phyloP scores from a whole-genome alignment of 2,113 vertebrate species.

The Brevimyrus niger region DNA sequence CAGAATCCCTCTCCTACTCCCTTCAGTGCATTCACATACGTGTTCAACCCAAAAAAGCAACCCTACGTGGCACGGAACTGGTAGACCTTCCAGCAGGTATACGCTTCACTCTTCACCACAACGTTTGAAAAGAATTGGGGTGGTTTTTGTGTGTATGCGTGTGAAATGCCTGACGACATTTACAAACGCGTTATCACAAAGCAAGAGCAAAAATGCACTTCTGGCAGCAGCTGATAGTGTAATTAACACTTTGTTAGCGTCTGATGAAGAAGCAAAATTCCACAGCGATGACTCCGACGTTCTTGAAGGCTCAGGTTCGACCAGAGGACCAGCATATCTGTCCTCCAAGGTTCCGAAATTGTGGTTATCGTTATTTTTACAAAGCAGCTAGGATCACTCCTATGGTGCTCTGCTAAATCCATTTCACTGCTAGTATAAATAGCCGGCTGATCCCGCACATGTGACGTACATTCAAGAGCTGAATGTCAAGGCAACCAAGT shows the following conservation, averaged over 20 bases:
- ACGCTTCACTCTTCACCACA: not conserved
- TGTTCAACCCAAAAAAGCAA: not conserved
- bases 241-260: not conserved
- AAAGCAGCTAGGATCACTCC: not conserved
- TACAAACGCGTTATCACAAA: not conserved
- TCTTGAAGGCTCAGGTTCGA: not conserved
- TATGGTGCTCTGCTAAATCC: not conserved
- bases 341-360: not conserved
- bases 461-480: conserved; percentile 19
- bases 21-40: not conserved
- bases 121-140: not conserved
- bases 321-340: not conserved
- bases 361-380: not conserved
- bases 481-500: not conserved
- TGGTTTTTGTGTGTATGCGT: not conserved
- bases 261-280: not conserved
- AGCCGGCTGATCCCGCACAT: conserved; percentile 5
- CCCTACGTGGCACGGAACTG: not conserved
- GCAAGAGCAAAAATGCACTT: not conserved
- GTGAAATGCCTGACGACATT: not conserved
- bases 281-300: not conserved
- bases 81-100: not conserved
- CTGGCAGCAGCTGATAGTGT: not conserved
- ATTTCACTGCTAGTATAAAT: not conserved
- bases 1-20: not conserved